These are phyloP conservation scores for Hirudinaria manillensis DNA, from an alignment of 2,888 invertebrate genomes.

Conservation along the genomic window DNA sequence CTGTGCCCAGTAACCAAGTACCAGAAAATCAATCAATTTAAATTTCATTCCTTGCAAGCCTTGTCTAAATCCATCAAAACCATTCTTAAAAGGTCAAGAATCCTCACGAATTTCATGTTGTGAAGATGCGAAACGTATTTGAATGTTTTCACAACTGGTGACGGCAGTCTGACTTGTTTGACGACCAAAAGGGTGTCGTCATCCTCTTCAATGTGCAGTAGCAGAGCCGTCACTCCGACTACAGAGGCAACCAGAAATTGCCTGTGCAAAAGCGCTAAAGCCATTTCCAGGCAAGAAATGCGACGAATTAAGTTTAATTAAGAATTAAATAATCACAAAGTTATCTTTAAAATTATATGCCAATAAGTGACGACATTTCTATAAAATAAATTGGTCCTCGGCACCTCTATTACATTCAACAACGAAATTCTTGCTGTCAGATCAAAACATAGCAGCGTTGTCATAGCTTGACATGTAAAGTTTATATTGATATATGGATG, in stretches of 20 bases:
- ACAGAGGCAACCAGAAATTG: neutral
- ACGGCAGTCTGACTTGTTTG: conserved; percentile 25
- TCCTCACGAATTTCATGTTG: conserved; percentile 19
- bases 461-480: neutral
- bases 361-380: too few relatives aligned
- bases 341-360: too few relatives aligned
- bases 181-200: conserved; percentile 15
- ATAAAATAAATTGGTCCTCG: too few relatives aligned
- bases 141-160: conserved; percentile 17
- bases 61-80: neutral
- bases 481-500: neutral
- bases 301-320: neutral
- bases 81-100: neutral
- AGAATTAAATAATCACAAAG: neutral
- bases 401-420: too few relatives aligned
- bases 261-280: neutral
- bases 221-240: neutral
- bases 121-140: conserved; percentile 19
- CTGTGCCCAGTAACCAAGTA: neutral
- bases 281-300: conserved; percentile 19
- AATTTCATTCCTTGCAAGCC: neutral
- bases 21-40: neutral
- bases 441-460: neutral
- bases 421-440: neutral
- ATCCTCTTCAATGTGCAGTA: conserved; percentile 23